These are phyloP conservation scores for Lytechinus variegatus DNA, from an alignment of 35 echinoderm and acorn worm species.

Conservation along the genomic window DNA sequence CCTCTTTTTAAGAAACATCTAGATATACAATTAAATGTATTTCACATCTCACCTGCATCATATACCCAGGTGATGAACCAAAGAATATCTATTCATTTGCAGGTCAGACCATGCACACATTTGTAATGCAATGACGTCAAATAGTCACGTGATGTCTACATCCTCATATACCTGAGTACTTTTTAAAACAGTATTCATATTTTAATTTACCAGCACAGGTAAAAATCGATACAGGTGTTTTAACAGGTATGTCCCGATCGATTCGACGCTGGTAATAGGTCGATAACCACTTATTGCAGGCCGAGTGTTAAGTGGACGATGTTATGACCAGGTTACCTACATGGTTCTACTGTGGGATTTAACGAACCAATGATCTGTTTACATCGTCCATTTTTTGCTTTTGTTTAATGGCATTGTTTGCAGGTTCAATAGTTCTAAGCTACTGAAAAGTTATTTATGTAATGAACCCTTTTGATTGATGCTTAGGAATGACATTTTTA, in stretches of 20 bases:
- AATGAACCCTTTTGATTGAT: neutral
- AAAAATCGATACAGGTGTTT: neutral
- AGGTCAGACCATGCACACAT: neutral
- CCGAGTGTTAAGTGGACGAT: neutral
- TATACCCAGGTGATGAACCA: neutral
- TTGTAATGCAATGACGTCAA: neutral
- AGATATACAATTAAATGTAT: neutral
- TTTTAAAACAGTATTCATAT: neutral
- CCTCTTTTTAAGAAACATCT: neutral
- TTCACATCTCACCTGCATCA: neutral
- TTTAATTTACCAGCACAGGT: neutral
- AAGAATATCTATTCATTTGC: neutral
- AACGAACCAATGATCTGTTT: neutral
- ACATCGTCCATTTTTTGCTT: neutral
- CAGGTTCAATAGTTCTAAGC: neutral
- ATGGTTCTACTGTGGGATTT: neutral
- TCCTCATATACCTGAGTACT: neutral
- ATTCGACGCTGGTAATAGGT: neutral
- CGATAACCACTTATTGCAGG: neutral
- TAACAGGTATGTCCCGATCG: neutral
- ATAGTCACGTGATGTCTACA: neutral
- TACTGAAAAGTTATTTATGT: neutral
- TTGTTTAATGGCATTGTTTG: neutral
- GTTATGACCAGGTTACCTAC: neutral
- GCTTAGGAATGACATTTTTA: neutral